Evolutionary conservation across 2,888 invertebrate genomes (phyloP).

Genomic region (Conchocele bisecta): DNA sequence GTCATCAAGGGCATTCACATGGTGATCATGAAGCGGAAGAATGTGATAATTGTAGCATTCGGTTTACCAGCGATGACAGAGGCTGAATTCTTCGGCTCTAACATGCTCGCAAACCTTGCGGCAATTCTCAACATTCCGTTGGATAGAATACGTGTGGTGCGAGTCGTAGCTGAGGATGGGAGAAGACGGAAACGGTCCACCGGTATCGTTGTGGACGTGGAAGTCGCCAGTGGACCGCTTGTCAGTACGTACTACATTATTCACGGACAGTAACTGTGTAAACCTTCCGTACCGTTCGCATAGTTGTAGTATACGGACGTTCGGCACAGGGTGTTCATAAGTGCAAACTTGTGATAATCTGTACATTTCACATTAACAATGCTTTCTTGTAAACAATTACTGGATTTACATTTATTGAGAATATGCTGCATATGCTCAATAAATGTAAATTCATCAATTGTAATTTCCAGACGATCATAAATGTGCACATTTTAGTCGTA

Average conservation of each 20-base stretch:
- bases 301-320: no score
- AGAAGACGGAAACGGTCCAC: conserved; percentile 41
- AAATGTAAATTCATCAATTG: no score
- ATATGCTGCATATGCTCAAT: no score
- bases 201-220: conserved; percentile 47
- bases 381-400: no score
- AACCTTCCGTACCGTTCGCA: no score
- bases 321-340: no score
- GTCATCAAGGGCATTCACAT: conserved; percentile 62
- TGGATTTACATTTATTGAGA: no score
- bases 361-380: no score
- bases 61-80: conserved; percentile 67
- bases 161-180: conserved; percentile 61
- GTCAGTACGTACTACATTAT: conserved; percentile 52
- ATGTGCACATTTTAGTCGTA: no score
- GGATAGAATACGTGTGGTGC: conserved; percentile 68
- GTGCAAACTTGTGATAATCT: no score
- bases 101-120: conserved; percentile 73
- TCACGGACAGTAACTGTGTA: no score
- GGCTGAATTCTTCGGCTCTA: conserved; percentile 75
- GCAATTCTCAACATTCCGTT: conserved; percentile 68
- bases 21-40: conserved; percentile 7
- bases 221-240: conserved; percentile 61
- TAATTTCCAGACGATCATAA: no score
- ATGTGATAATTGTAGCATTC: conserved; percentile 65